phyloP scores from a whole-genome alignment of 1,140 invertebrate genomes.

The Medauroidea extradentata region DNA sequence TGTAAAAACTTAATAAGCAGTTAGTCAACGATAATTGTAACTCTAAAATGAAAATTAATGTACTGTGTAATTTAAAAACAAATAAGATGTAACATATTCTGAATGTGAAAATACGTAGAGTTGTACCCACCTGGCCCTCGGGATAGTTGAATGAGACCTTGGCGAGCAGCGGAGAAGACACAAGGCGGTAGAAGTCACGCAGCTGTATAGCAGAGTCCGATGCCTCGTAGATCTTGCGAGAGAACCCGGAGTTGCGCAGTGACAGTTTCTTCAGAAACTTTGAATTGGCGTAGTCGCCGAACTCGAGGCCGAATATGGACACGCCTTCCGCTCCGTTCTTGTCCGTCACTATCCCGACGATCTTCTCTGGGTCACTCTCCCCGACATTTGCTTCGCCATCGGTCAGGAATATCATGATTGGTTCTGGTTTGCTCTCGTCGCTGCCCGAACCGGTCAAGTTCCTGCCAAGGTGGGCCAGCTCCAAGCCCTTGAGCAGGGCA shows the following conservation, averaged over 20 bases:
- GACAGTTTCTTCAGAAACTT: conserved; percentile 42
- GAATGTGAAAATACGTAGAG: no score
- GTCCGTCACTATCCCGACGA: not conserved
- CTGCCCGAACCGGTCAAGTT: not conserved
- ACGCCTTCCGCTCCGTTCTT: no score
- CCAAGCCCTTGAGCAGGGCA: conserved; percentile 53
- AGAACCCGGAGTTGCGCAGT: conserved; percentile 43
- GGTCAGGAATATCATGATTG: conserved; percentile 68
- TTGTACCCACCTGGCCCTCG: conserved; percentile 20
- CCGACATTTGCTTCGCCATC: conserved; percentile 65
- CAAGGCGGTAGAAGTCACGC: conserved; percentile 44
- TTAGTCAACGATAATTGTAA: no score
- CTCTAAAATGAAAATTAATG: no score
- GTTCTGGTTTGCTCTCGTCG: conserved; percentile 41
- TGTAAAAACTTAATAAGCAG: no score
- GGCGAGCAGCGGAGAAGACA: conserved; percentile 43
- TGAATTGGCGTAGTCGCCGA: conserved; percentile 46
- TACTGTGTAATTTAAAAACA: no score
- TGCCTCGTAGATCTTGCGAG: conserved; percentile 47
- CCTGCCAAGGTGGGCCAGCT: conserved; percentile 36
- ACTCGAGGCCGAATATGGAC: conserved; percentile 44
- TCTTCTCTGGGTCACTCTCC: not conserved
- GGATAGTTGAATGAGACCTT: conserved; percentile 45
- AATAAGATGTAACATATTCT: no score
- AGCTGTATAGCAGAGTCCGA: conserved; percentile 46